phyloP scores from a whole-genome alignment of 1,140 invertebrate species.

The Diachasmimorpha longicaudata region DNA sequence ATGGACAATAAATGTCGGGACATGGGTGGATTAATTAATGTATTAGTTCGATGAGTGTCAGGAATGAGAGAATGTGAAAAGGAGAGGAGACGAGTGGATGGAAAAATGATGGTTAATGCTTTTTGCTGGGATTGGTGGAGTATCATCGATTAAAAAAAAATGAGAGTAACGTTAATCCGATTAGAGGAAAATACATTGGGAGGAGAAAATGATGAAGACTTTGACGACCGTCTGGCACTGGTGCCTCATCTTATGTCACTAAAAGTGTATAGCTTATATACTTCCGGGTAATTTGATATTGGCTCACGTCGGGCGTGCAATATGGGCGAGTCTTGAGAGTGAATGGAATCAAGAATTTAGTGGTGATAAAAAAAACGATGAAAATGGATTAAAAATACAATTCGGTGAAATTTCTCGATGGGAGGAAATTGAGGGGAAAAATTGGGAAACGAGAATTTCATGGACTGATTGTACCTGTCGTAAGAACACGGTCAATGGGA shows the following conservation, averaged over 20 bases:
- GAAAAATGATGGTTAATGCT: background rate
- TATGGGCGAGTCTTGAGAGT: background rate
- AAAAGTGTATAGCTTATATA: background rate
- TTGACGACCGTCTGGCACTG: slow-evolving; percentile 14
- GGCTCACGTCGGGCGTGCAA: slow-evolving; percentile 2
- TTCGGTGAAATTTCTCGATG: no score
- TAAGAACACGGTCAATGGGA: no score
- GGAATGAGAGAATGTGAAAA: slow-evolving; percentile 6
- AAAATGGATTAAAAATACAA: no score
- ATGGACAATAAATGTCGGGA: slow-evolving; percentile 16
- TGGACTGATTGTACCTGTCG: no score
- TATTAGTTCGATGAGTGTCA: slow-evolving; percentile 37
- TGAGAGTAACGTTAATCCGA: slow-evolving; percentile 6
- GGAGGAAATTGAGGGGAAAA: no score
- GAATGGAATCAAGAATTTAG: background rate
- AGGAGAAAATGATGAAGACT: background rate
- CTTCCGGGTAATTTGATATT: background rate
- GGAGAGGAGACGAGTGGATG: background rate
- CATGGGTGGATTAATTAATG: slow-evolving; percentile 16
- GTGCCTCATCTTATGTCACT: background rate
- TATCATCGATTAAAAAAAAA: background rate
- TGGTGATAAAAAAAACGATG: no score
- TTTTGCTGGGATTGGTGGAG: background rate
- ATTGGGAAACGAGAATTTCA: no score
- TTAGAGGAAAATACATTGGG: slow-evolving; percentile 4